Base-by-base conservation (phyloP, 2,888 invertebrate genomes). In the Habrosyne pyritoides region DNA sequence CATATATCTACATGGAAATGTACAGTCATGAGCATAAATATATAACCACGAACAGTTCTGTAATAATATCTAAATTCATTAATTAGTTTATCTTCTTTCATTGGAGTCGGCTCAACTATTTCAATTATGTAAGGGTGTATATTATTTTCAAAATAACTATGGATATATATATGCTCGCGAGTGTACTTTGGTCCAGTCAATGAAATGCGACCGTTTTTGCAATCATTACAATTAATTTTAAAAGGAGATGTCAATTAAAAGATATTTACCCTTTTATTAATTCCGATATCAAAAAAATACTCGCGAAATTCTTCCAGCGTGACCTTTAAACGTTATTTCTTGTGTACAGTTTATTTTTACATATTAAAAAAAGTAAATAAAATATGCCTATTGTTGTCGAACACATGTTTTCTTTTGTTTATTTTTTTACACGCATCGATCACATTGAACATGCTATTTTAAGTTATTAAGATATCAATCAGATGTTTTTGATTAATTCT, bases 131-230 rank as follows among this genome's bases (percentile, higher is more conserved):
- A n/a, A n/a, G n/a, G n/a, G n/a, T n/a, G n/a, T n/a, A n/a, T n/a
- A n/a, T n/a, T n/a, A n/a, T n/a, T n/a, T n/a, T n/a, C n/a, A n/a
- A n/a, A n/a, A n/a, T n/a, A n/a, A n/a, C n/a, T n/a, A n/a, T n/a
- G n/a, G n/a, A n/a, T n/a, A n/a, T n/a, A n/a, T n/a, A n/a, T n/a
- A n/a, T n/a, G n/a, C n/a, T n/a, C n/a, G n/a, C n/a, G n/a, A n/a
- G n/a, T n/a, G n/a, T n/a, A n/a, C n/a, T n/a, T n/a, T n/a, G n/a
- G 53, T 55, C 49, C 57, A 63, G 57, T 57, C 61, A 22, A 56
- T 42, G 60, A 60, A 56, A 69, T 69, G 50, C 10, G 12, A 6
- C 12, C 8, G 54, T 42, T 50, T 30, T 50, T 12, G 8, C 51
- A 52, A 21, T 52, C 47, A 33, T 50, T 36, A 42, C n/a, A 21